Percentiles rank a stretch among this genome's conserved stretches.
Evolutionary conservation across 2,888 invertebrate species (phyloP).

Genomic region (Dryobotodes eremita): DNA sequence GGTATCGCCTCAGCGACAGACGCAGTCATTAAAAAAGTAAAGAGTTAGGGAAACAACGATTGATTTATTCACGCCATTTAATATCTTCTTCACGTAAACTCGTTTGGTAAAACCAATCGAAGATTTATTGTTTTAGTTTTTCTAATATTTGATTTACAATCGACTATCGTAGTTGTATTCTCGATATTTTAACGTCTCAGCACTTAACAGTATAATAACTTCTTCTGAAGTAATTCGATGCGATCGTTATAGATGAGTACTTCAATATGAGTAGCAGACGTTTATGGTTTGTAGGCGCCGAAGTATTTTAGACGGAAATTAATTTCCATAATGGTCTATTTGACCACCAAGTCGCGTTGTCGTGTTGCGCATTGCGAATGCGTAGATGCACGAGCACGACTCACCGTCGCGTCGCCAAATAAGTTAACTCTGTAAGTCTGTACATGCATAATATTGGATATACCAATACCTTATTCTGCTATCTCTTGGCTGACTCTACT

Average conservation of each 20-base stretch:
- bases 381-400: constrained; percentile 64
- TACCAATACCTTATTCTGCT: constrained; percentile 63
- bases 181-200: constrained; percentile 44
- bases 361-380: constrained; percentile 64
- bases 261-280: constrained; percentile 58
- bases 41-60: constrained; percentile 78
- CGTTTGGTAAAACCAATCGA: constrained; percentile 59
- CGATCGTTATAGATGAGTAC: constrained; percentile 59
- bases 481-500: constrained; percentile 60
- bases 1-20: constrained; percentile 67
- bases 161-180: constrained; percentile 35
- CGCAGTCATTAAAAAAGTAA: constrained; percentile 76
- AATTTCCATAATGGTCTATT: constrained; percentile 72
- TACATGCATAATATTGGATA: constrained; percentile 65
- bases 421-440: constrained; percentile 59
- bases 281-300: constrained; percentile 64
- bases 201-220: constrained; percentile 48
- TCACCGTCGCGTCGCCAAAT: constrained; percentile 63
- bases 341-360: constrained; percentile 65
- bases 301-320: constrained; percentile 72
- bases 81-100: constrained; percentile 61
- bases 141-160: constrained; percentile 57
- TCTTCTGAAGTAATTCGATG: constrained; percentile 54
- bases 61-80: constrained; percentile 76
- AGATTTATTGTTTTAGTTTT: constrained; percentile 61